These are phyloP conservation scores for Montipora sp. DNA, from an alignment of 64 coral and sea anemone species.

Conservation along the genomic window DNA sequence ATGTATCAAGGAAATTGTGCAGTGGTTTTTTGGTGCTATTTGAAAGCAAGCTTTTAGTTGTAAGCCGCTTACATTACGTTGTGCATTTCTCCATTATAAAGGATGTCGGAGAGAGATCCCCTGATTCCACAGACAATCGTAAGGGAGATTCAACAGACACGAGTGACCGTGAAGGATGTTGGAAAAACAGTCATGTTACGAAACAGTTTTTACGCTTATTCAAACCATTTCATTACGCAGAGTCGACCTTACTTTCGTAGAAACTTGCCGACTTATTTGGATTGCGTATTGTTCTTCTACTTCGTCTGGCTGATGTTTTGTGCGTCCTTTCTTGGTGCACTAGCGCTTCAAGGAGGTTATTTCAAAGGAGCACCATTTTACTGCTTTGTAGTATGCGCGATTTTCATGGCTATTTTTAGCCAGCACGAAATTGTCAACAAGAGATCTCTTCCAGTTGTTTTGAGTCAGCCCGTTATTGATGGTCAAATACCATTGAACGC, in stretches of 20 bases:
- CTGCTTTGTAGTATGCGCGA: conserved; percentile 37
- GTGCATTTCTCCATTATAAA: background rate
- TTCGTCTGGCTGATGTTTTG: conserved; percentile 5
- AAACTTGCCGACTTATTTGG: conserved; percentile 63
- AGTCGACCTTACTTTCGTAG: conserved; percentile 69
- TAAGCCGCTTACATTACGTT: background rate
- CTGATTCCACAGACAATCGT: background rate
- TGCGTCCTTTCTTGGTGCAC: conserved; percentile 43
- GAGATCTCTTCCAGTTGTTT: conserved; percentile 63
- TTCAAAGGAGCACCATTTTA: conserved; percentile 25
- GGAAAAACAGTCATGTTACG: conserved; percentile 54
- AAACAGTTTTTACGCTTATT: conserved; percentile 20
- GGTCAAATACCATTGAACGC: conserved; percentile 50
- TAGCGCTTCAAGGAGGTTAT: conserved; percentile 40
- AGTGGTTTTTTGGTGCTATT: no score
- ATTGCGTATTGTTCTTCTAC: conserved; percentile 10
- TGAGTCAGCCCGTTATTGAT: conserved; percentile 66
- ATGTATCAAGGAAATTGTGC: no score
- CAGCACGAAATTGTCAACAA: conserved; percentile 78
- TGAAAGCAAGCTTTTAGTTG: background rate
- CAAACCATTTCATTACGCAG: conserved; percentile 88
- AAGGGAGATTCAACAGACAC: conserved; percentile 27
- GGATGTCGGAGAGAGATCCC: conserved; percentile 34
- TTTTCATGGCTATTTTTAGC: conserved; percentile 70
- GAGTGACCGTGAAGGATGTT: conserved; percentile 60